Percentiles rank a stretch among this genome's conserved stretches.
Conservation (phyloP, 2,888 invertebrate genomes). For the Phaonia tiefii region DNA sequence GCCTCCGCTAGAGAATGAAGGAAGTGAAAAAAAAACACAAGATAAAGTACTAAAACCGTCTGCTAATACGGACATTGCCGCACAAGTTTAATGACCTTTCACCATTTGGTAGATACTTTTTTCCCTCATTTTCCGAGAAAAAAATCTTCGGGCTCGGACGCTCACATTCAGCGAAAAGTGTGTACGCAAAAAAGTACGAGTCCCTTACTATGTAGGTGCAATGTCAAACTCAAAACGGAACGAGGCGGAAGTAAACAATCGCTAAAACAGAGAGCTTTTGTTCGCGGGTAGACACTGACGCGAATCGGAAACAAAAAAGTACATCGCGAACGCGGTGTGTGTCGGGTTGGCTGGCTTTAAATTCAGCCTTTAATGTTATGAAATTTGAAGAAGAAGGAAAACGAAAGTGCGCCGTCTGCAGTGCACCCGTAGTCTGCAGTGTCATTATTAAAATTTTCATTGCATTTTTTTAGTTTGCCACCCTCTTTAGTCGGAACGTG, state of each 20-base stretch:
- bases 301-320: slow-evolving; percentile 13
- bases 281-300: not conserved
- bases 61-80: slow-evolving; percentile 31
- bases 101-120: not conserved
- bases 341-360: not conserved
- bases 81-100: slow-evolving; percentile 25
- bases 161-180: not conserved
- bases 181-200: not conserved
- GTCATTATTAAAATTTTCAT: slow-evolving; percentile 43
- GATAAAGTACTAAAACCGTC: slow-evolving; percentile 12
- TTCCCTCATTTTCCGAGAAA: not conserved
- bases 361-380: slow-evolving; percentile 44
- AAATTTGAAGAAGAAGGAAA: slow-evolving; percentile 51
- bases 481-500: not conserved
- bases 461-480: slow-evolving; percentile 35
- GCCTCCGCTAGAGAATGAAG: slow-evolving; percentile 14
- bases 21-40: slow-evolving; percentile 8
- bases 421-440: slow-evolving; percentile 26
- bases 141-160: slow-evolving; percentile 8
- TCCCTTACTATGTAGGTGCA: not conserved
- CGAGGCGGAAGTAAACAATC: slow-evolving; percentile 9
- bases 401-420: slow-evolving; percentile 49
- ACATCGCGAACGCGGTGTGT: slow-evolving; percentile 1
- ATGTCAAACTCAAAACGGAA: slow-evolving; percentile 14
- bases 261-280: slow-evolving; percentile 19